phyloP scores from a whole-genome alignment of 2,113 vertebrate species.

The Mustelus asterias region DNA sequence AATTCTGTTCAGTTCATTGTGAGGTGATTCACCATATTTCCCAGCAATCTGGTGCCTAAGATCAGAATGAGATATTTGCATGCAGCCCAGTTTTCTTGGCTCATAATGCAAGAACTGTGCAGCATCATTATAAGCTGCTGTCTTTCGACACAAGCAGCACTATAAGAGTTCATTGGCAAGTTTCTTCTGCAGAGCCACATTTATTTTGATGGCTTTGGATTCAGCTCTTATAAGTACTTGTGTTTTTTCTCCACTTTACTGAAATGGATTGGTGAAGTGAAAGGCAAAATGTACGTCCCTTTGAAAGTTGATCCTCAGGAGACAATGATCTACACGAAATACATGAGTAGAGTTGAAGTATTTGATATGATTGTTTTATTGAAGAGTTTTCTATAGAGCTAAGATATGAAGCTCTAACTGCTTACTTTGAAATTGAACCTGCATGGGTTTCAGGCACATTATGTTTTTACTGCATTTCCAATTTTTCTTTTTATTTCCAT shows the following conservation, averaged over 20 bases:
- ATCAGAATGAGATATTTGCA: neutral
- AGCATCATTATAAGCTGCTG: neutral
- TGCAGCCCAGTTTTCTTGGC: neutral
- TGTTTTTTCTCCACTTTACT: neutral
- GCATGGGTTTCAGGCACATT: neutral
- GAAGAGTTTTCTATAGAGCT: neutral
- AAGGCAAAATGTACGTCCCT: neutral
- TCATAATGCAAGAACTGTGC: neutral
- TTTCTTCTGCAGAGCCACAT: neutral
- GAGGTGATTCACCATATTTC: neutral
- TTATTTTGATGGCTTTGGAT: neutral
- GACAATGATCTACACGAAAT: neutral
- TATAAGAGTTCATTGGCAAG: neutral
- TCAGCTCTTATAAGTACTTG: neutral
- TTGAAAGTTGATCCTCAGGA: neutral
- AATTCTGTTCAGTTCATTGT: neutral
- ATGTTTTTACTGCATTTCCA: neutral
- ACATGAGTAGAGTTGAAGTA: neutral
- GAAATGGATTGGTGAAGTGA: constrained; percentile 20
- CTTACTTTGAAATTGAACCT: neutral
- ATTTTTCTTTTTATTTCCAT: neutral
- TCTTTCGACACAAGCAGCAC: neutral
- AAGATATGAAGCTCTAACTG: neutral
- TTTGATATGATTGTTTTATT: constrained; percentile 25
- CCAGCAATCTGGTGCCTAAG: neutral